Conservation (phyloP, 2,797 vertebrate genomes). For the Crax fasciolata region DNA sequence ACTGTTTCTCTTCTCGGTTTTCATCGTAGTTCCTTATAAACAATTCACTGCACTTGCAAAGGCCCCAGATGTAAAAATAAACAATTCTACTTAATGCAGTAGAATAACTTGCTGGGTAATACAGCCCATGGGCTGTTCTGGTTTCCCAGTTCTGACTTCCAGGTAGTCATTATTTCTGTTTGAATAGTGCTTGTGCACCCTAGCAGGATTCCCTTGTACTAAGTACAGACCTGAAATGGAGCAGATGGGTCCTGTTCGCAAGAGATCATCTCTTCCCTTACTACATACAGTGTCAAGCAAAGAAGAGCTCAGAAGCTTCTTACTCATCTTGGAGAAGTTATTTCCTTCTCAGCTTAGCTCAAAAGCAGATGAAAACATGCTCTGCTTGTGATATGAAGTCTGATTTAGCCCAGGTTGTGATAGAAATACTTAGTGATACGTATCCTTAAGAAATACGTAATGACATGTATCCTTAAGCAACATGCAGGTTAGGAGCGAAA, state of each 20-base stretch:
- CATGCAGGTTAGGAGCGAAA: neutral
- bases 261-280: neutral
- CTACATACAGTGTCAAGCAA: neutral
- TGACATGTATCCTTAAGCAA: neutral
- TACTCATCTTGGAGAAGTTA: neutral
- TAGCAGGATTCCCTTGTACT: neutral
- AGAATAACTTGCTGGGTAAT: neutral
- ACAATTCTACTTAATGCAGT: neutral
- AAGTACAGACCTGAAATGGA: neutral
- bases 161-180: neutral
- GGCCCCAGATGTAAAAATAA: neutral
- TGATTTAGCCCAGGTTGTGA: neutral
- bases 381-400: neutral
- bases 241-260: neutral
- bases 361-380: neutral
- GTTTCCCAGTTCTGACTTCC: neutral
- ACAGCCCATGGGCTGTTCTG: neutral
- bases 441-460: neutral
- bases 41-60: neutral
- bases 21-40: neutral
- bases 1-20: slow-evolving; percentile 28
- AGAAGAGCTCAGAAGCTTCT: neutral
- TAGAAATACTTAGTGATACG: neutral
- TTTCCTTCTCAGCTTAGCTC: neutral
- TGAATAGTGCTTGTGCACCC: neutral